These are phyloP conservation scores for Apamea sordens DNA, from an alignment of 2,888 invertebrate genomes.

Conservation along the genomic window DNA sequence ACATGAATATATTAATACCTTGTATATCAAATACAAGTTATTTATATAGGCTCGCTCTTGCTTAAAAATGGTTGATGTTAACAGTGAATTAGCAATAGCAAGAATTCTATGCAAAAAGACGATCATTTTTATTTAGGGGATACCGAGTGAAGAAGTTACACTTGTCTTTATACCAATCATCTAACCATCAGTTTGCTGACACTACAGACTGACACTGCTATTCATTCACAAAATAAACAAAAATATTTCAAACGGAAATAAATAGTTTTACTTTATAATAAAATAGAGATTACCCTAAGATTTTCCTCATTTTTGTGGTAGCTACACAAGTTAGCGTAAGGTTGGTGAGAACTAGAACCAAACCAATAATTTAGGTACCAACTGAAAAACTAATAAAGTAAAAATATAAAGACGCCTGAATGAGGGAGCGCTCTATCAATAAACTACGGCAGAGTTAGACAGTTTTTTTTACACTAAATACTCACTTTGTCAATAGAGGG, in stretches of 20 bases:
- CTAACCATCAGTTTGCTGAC: background rate
- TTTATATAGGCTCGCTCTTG: background rate
- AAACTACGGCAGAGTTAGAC: background rate
- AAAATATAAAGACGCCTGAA: too few species aligned
- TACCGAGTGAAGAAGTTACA: background rate
- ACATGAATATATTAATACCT: background rate
- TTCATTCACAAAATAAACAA: background rate
- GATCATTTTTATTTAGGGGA: background rate
- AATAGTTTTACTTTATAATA: background rate
- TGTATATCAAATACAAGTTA: background rate
- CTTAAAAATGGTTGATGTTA: background rate
- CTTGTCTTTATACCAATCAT: background rate
- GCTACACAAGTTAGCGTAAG: background rate
- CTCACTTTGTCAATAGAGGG: slow-evolving; percentile 34
- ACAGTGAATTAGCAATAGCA: background rate
- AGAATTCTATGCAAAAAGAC: background rate
- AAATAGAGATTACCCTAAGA: background rate
- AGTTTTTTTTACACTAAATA: background rate
- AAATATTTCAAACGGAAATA: background rate
- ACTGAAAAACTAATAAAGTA: background rate
- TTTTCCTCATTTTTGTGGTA: background rate
- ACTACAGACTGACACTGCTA: background rate
- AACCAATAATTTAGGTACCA: background rate
- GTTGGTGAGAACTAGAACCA: background rate
- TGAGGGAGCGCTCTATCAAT: background rate